phyloP scores from a whole-genome alignment of 37 sponge, comb jelly and placozoan genomes.

The Eunapius fragilis region DNA sequence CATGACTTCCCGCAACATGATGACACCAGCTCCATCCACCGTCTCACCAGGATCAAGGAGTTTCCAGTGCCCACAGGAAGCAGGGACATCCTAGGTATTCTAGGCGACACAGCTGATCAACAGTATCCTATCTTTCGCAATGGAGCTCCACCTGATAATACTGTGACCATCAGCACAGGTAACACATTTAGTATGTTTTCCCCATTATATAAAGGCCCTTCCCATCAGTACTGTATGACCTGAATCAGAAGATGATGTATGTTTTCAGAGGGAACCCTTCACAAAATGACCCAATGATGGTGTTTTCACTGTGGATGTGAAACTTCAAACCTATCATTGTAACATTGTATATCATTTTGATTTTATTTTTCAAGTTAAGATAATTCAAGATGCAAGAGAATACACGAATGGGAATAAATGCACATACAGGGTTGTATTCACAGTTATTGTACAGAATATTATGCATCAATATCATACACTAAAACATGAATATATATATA shows the following conservation, averaged over 20 bases:
- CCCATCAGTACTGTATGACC: neutral
- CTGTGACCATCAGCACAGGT: constrained; percentile 40
- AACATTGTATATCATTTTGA: no score
- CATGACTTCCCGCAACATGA: constrained; percentile 8
- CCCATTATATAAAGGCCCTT: neutral
- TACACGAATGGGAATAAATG: no score
- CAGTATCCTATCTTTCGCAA: constrained; percentile 46
- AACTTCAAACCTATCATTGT: neutral
- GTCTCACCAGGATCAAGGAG: constrained; percentile 25
- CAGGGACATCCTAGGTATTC: constrained; percentile 4
- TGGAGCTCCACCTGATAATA: constrained; percentile 12
- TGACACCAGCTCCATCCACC: constrained; percentile 50
- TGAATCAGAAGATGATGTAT: neutral
- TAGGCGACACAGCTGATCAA: constrained; percentile 40
- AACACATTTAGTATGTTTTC: neutral
- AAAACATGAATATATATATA: no score
- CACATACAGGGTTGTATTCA: no score
- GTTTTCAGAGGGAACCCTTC: neutral
- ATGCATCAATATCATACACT: no score
- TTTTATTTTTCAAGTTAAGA: no score
- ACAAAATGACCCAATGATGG: neutral
- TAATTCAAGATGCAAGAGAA: no score
- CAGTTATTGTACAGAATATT: no score
- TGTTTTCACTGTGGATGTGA: neutral
- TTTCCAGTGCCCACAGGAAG: constrained; percentile 2